Percentiles rank a stretch among this genome's conserved stretches.
Conservation (phyloP, 1,140 invertebrate species). For the Euwallacea similis region DNA sequence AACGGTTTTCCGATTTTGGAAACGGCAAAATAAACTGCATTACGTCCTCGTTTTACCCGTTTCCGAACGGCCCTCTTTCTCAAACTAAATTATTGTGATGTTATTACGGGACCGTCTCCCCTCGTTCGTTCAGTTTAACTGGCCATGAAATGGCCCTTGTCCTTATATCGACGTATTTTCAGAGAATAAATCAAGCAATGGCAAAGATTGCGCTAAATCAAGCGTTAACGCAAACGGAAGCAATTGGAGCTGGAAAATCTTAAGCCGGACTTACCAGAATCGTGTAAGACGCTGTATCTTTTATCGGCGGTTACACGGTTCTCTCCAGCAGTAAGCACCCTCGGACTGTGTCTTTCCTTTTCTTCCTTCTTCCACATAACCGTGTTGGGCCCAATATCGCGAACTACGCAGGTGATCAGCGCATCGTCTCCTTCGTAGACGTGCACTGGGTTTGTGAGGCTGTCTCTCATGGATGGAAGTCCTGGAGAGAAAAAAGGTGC, state of each 20-base stretch:
- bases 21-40: conserved; percentile 28
- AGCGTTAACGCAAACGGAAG: not conserved
- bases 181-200: conserved; percentile 12
- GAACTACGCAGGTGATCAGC: conserved; percentile 73
- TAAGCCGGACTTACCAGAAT: conserved; percentile 60
- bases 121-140: conserved; percentile 22
- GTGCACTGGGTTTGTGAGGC: conserved; percentile 53
- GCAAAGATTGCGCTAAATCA: conserved; percentile 1
- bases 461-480: conserved; percentile 52
- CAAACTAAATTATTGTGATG: conserved; percentile 32
- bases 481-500: conserved; percentile 36
- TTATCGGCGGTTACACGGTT: conserved; percentile 71
- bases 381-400: conserved; percentile 66
- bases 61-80: conserved; percentile 19
- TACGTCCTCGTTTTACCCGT: conserved; percentile 9
- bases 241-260: not conserved
- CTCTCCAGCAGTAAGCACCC: conserved; percentile 73
- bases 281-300: conserved; percentile 71
- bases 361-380: conserved; percentile 72
- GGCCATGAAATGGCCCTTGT: conserved; percentile 28
- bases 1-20: conserved; percentile 22
- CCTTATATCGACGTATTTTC: conserved; percentile 9
- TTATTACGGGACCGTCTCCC: conserved; percentile 20
- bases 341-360: conserved; percentile 57
- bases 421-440: conserved; percentile 73